Conservation (phyloP, 23 tunicate genomes). For the Diplosoma virens region DNA sequence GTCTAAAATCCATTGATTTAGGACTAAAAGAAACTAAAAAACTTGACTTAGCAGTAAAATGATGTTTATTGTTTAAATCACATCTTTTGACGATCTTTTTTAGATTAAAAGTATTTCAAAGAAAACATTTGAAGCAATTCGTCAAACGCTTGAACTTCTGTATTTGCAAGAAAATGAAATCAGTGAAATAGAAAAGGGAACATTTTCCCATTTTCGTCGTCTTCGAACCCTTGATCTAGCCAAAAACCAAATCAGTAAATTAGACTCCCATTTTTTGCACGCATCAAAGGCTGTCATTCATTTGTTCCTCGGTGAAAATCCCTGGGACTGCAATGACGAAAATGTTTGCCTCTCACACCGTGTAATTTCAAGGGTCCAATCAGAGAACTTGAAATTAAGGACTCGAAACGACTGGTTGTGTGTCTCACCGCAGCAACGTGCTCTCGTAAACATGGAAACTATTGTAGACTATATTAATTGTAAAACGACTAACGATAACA, state of each 20-base stretch:
- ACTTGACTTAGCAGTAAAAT: too few species aligned
- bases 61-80: neutral
- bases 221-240: conserved; percentile 75
- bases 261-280: conserved; percentile 43
- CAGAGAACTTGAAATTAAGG: neutral
- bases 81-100: neutral
- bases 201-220: conserved; percentile 33
- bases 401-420: conserved; percentile 25
- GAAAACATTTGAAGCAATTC: conserved; percentile 29
- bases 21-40: too few species aligned
- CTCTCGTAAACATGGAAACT: neutral
- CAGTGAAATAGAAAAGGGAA: conserved; percentile 7
- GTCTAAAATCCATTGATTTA: neutral
- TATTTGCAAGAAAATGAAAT: conserved; percentile 74
- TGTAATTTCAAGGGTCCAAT: neutral
- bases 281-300: conserved; percentile 14
- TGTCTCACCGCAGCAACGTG: conserved; percentile 4
- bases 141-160: conserved; percentile 28
- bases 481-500: neutral
- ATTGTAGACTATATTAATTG: neutral
- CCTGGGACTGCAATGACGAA: conserved; percentile 52
- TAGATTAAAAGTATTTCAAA: conserved; percentile 40
- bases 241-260: conserved; percentile 35
- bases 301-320: conserved; percentile 60
- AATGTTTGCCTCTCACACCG: conserved; percentile 38